A percentile compares a stretch with the other conserved stretches of the same genome.
Evolutionary conservation across 2,113 vertebrate genomes (phyloP).

Genomic region (Prolemur simus): DNA sequence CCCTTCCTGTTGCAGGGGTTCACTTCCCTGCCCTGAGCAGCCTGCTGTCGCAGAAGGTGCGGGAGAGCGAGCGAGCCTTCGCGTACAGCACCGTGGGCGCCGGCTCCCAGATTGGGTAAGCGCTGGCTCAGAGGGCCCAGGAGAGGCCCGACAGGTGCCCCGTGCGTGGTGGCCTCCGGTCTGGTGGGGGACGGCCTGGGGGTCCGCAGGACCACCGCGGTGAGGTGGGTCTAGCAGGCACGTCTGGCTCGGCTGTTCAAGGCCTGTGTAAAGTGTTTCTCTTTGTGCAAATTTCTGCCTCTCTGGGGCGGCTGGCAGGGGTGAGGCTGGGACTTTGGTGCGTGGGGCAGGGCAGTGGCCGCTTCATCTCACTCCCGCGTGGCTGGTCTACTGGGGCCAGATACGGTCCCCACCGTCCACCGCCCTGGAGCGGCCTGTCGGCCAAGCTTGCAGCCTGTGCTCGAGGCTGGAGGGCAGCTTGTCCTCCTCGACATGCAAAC

Average conservation of each 20-base stretch:
- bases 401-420: accelerated
- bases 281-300: not conserved
- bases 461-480: not conserved
- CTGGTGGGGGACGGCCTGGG: accelerated
- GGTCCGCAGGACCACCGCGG: not conserved
- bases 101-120: conserved; percentile 96
- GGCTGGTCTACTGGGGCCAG: not conserved
- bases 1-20: conserved; percentile 74
- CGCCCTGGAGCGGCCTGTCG: not conserved
- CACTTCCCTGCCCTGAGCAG: conserved; percentile 86
- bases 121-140: not conserved
- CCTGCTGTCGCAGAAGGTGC: conserved; percentile 93
- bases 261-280: not conserved
- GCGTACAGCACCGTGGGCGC: conserved; percentile 95
- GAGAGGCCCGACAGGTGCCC: not conserved
- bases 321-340: accelerated
- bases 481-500: not conserved
- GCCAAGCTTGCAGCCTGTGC: not conserved
- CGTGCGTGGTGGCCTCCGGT: conserved; percentile 55
- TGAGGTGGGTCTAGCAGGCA: accelerated
- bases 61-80: conserved; percentile 92
- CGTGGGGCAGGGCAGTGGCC: not conserved
- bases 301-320: not conserved
- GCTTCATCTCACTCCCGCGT: not conserved
- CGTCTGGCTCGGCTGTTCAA: not conserved